Conservation (phyloP, 2,113 vertebrate species). For the Tinamus guttatus region DNA sequence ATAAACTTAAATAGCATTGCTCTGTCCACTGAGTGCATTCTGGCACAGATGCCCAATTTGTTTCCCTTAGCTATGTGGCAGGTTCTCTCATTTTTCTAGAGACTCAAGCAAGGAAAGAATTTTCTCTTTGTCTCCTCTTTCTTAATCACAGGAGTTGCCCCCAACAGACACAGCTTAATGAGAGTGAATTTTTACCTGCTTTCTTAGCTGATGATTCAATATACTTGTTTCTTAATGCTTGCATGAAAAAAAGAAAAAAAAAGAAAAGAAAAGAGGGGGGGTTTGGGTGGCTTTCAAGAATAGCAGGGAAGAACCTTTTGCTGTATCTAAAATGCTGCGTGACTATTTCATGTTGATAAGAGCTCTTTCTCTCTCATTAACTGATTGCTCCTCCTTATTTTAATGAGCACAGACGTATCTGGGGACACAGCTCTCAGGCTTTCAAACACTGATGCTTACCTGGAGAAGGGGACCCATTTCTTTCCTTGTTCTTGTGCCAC, state of each 20-base stretch:
- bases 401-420: background rate
- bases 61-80: background rate
- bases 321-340: slow-evolving; percentile 49
- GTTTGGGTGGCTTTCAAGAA: slow-evolving; percentile 63
- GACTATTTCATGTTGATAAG: slow-evolving; percentile 26
- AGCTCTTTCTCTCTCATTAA: slow-evolving; percentile 19
- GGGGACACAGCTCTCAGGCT: background rate
- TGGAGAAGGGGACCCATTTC: background rate
- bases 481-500: background rate
- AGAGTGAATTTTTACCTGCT: slow-evolving; percentile 54
- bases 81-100: slow-evolving; percentile 2
- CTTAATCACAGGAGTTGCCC: slow-evolving; percentile 65
- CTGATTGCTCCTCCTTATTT: slow-evolving; percentile 39
- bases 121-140: slow-evolving; percentile 65
- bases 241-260: slow-evolving; percentile 2
- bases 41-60: background rate
- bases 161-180: slow-evolving; percentile 46
- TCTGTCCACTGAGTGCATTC: background rate
- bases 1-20: background rate
- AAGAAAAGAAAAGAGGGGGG: background rate
- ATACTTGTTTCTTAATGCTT: slow-evolving; percentile 7
- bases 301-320: slow-evolving; percentile 63
- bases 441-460: fast-evolving
- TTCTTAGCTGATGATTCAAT: slow-evolving; percentile 59
- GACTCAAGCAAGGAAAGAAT: slow-evolving; percentile 55